Evolutionary conservation across 2,113 vertebrate species (phyloP).

Genomic region (Callipepla californica): DNA sequence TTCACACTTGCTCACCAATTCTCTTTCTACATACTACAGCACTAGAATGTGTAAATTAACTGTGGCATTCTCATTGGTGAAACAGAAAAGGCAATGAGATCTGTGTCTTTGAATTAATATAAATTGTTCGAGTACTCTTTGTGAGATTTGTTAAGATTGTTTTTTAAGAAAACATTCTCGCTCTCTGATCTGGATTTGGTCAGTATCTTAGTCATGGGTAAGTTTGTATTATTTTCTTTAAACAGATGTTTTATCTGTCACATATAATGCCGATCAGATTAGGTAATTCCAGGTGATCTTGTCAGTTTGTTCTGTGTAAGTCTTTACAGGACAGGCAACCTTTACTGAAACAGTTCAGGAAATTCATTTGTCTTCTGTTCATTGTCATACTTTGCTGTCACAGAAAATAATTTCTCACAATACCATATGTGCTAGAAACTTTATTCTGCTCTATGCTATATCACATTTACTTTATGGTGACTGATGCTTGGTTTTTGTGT

Average conservation of each 20-base stretch:
- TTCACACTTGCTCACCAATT: not conserved
- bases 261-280: slow-evolving; percentile 56
- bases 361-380: slow-evolving; percentile 61
- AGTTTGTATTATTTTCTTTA: slow-evolving; percentile 52
- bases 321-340: slow-evolving; percentile 32
- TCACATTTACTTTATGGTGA: slow-evolving; percentile 41
- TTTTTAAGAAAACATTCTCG: not conserved
- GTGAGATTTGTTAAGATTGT: not conserved
- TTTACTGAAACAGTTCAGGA: slow-evolving; percentile 34
- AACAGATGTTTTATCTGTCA: slow-evolving; percentile 67
- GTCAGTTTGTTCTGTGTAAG: slow-evolving; percentile 54
- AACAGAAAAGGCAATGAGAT: not conserved
- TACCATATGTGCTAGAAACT: slow-evolving; percentile 35
- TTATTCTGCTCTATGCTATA: slow-evolving; percentile 25
- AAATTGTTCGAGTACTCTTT: slow-evolving; percentile 18
- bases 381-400: slow-evolving; percentile 44
- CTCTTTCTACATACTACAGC: not conserved
- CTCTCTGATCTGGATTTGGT: slow-evolving; percentile 54
- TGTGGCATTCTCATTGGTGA: not conserved
- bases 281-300: slow-evolving; percentile 67
- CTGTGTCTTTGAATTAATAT: not conserved
- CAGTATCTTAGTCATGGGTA: slow-evolving; percentile 4
- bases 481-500: slow-evolving; percentile 23
- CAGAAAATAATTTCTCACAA: slow-evolving; percentile 47
- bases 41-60: slow-evolving; percentile 14